Conservation (phyloP, 2,113 vertebrate genomes). For the Theropithecus gelada region DNA sequence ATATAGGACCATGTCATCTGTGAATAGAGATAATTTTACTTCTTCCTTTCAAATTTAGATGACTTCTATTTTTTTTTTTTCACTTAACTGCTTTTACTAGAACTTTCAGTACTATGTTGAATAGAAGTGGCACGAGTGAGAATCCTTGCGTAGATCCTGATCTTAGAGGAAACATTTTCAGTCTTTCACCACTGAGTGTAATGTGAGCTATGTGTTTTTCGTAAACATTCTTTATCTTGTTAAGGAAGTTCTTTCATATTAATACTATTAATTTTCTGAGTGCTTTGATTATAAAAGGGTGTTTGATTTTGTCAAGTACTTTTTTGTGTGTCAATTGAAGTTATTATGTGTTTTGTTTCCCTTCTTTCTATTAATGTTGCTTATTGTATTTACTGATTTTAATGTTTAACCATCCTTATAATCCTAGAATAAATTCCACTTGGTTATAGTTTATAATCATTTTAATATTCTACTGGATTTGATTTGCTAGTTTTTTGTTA, state of each 20-base stretch:
- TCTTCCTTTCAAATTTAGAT: background rate
- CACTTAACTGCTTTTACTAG: background rate
- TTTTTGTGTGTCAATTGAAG: background rate
- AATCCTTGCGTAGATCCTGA: background rate
- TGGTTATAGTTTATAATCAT: background rate
- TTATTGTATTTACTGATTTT: background rate
- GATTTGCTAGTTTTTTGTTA: background rate
- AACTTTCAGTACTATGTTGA: background rate
- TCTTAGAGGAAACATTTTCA: background rate
- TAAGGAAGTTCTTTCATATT: background rate
- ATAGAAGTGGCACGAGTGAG: background rate
- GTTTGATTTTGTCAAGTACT: background rate
- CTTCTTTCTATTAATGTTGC: background rate
- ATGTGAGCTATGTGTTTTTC: background rate
- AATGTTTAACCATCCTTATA: background rate
- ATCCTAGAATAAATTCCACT: background rate
- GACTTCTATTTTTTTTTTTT: background rate
- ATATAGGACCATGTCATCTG: background rate
- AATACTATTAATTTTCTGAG: background rate
- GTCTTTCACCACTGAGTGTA: background rate
- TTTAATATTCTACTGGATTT: background rate
- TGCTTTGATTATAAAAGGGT: background rate
- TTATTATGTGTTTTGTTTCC: background rate
- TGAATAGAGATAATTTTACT: background rate
- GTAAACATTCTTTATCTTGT: background rate